These are phyloP conservation scores for Marmota flaviventris DNA, from an alignment of 2,113 vertebrate species.

Conservation along the genomic window DNA sequence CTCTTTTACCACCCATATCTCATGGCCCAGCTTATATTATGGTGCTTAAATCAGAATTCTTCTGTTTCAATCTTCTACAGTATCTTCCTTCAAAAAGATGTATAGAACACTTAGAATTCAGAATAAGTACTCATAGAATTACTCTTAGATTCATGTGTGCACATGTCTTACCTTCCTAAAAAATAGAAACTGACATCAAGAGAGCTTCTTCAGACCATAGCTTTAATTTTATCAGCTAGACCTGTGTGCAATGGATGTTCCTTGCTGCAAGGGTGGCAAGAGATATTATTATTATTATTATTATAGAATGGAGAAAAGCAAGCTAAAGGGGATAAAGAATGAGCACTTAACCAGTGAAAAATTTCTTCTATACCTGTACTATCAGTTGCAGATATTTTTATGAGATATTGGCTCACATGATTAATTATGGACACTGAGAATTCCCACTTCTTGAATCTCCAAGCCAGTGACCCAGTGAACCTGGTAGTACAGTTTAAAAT, in stretches of 20 bases:
- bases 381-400: neutral
- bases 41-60: neutral
- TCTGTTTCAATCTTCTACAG: neutral
- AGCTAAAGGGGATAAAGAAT: neutral
- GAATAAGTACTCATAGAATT: neutral
- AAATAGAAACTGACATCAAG: neutral
- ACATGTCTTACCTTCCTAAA: neutral
- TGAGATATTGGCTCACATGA: neutral
- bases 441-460: neutral
- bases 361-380: neutral
- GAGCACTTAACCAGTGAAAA: neutral
- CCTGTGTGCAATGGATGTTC: neutral
- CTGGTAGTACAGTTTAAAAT: neutral
- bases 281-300: neutral
- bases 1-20: neutral
- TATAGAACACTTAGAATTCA: neutral
- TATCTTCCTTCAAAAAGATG: neutral
- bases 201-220: neutral
- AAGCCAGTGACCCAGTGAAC: neutral
- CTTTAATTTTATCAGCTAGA: neutral
- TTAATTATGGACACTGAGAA: neutral
- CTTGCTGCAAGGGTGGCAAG: neutral
- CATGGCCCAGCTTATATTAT: neutral
- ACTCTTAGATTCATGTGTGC: neutral
- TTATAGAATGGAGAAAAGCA: neutral